These are phyloP conservation scores for Plotosus lineatus DNA, from an alignment of 2,113 vertebrate genomes.

Conservation along the genomic window DNA sequence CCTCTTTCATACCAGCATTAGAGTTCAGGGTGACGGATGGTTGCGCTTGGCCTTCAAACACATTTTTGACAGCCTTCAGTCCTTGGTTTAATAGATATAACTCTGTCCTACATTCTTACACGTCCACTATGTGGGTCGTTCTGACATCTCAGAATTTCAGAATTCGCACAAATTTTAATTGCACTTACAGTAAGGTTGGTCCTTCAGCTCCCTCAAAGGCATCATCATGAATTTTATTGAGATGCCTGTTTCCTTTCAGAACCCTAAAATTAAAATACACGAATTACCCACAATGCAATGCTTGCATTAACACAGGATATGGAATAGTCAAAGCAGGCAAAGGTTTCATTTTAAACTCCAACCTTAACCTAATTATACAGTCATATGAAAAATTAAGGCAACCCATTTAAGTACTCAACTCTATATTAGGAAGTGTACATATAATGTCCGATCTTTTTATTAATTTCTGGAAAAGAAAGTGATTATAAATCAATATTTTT, in stretches of 20 bases:
- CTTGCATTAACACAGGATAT: background rate
- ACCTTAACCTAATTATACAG: background rate
- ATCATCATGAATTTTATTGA: slow-evolving; percentile 77
- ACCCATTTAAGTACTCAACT: no score
- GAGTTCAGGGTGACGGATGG: slow-evolving; percentile 14
- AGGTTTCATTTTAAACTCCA: background rate
- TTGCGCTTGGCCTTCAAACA: slow-evolving; percentile 26
- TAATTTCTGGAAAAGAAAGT: no score
- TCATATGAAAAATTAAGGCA: no score
- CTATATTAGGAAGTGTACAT: no score
- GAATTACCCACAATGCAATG: background rate
- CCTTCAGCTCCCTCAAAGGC: slow-evolving; percentile 83
- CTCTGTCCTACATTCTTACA: background rate
- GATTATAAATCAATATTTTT: no score
- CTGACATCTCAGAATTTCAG: background rate
- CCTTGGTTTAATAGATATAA: slow-evolving; percentile 32
- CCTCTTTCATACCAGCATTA: background rate
- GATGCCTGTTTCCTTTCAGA: slow-evolving; percentile 81
- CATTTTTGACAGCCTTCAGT: background rate
- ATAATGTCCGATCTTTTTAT: no score
- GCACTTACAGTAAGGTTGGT: slow-evolving; percentile 83
- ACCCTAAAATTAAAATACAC: slow-evolving; percentile 69
- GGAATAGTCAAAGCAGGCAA: background rate
- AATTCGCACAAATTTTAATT: background rate
- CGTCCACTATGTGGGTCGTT: background rate